phyloP scores from a whole-genome alignment of 2,888 invertebrate species.

The Aquatica leii region DNA sequence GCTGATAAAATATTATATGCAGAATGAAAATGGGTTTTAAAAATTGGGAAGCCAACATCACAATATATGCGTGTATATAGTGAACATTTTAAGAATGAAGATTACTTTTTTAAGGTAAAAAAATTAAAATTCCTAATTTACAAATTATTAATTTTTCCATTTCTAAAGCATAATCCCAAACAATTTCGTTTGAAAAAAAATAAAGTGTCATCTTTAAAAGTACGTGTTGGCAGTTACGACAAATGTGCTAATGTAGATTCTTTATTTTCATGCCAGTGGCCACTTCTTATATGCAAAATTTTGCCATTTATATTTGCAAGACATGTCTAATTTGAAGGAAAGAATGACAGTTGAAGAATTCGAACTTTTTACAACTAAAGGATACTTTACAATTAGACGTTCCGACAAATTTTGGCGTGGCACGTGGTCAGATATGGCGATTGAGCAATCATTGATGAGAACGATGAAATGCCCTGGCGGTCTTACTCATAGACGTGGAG shows the following conservation, averaged over 20 bases:
- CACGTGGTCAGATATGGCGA: too few species aligned
- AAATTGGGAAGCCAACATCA: slow-evolving; percentile 1
- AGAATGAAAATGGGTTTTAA: too few species aligned
- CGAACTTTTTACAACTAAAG: too few species aligned
- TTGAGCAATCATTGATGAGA: too few species aligned
- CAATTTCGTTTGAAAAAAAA: not conserved
- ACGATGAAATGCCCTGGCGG: not conserved
- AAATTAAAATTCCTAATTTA: not conserved
- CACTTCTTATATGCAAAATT: too few species aligned
- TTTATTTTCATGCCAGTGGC: too few species aligned
- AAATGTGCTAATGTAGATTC: not conserved
- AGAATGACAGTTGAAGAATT: slow-evolving; percentile 2
- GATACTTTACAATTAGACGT: too few species aligned
- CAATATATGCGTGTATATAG: slow-evolving; percentile 1
- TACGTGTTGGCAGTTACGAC: slow-evolving; percentile 1
- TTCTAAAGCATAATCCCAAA: not conserved
- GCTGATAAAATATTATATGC: not conserved
- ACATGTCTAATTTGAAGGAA: not conserved
- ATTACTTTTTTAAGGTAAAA: not conserved
- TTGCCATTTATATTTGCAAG: too few species aligned
- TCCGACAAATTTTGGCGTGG: too few species aligned
- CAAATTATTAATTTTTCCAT: too few species aligned
- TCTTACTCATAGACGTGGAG: too few species aligned
- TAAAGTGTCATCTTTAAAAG: not conserved
- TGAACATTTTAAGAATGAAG: slow-evolving; percentile 1